These are phyloP conservation scores for Hoplostethus mediterraneus DNA, from an alignment of 2,797 vertebrate genomes.

Conservation along the genomic window DNA sequence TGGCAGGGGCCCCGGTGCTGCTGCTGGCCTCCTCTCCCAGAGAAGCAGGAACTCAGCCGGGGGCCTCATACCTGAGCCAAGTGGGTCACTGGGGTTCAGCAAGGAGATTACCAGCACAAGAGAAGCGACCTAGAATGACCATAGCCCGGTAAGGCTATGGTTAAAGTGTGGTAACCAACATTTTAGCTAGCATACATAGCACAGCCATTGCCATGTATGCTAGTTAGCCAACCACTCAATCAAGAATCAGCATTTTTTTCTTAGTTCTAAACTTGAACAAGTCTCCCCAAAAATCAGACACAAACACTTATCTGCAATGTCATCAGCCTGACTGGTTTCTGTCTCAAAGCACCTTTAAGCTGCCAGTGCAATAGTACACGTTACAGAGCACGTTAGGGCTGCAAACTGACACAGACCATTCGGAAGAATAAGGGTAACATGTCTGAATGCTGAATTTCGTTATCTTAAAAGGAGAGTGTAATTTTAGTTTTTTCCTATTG, in stretches of 20 bases:
- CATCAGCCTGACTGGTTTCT: not conserved
- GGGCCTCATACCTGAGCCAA: constrained; percentile 67
- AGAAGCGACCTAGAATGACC: constrained; percentile 36
- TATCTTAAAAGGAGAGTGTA: no score
- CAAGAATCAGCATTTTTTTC: not conserved
- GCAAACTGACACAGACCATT: not conserved
- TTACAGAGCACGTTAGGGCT: not conserved
- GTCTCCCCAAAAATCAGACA: not conserved
- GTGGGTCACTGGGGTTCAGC: constrained; percentile 76
- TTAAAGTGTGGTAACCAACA: not conserved
- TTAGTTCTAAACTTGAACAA: no score
- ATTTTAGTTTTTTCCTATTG: no score
- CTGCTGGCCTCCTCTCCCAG: constrained; percentile 65
- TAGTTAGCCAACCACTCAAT: not conserved
- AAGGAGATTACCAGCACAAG: constrained; percentile 41
- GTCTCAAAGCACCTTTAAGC: no score
- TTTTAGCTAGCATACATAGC: not conserved
- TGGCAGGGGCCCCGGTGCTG: constrained; percentile 67
- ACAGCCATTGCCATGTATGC: not conserved
- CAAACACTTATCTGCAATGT: constrained; percentile 2
- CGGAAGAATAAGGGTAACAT: not conserved
- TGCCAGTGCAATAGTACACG: no score
- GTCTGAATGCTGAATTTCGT: not conserved
- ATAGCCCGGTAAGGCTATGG: not conserved
- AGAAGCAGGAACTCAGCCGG: constrained; percentile 67